Percentiles rank a stretch among this genome's conserved stretches.
phyloP scores from a whole-genome alignment of 2,797 vertebrate genomes.

The Gadopsis marmoratus region DNA sequence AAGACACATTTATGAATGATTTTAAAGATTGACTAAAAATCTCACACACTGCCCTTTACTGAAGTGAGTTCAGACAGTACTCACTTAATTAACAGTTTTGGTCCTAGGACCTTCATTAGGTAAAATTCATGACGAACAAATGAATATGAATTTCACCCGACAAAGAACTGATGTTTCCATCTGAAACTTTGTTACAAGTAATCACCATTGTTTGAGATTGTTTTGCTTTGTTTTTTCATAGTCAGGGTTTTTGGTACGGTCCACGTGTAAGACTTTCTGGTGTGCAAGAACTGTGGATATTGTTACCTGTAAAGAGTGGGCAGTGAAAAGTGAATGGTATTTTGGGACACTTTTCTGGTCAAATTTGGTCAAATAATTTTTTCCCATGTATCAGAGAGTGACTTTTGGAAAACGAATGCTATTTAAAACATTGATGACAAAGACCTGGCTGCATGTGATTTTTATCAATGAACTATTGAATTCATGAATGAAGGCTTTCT shows the following conservation, averaged over 20 bases:
- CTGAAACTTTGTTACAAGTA: neutral
- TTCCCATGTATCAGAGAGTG: neutral
- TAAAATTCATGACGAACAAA: neutral
- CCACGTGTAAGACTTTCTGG: neutral
- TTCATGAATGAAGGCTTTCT: constrained; percentile 73
- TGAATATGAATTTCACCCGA: neutral
- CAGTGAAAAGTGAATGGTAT: neutral
- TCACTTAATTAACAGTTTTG: neutral
- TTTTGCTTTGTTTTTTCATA: neutral
- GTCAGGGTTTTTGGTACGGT: neutral
- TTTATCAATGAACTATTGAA: constrained; percentile 62
- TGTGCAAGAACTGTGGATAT: neutral
- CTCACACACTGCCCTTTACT: neutral
- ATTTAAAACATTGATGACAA: neutral
- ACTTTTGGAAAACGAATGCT: neutral
- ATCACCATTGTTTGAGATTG: neutral
- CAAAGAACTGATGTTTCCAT: neutral
- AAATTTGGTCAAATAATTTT: neutral
- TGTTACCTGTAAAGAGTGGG: neutral
- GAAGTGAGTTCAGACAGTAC: neutral
- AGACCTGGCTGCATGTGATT: neutral
- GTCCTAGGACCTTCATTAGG: neutral
- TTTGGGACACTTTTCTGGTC: neutral
- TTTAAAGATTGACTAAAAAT: constrained; percentile 3
- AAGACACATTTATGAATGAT: neutral